phyloP scores from a whole-genome alignment of 1,140 invertebrate species.

The Trissolcus basalis region DNA sequence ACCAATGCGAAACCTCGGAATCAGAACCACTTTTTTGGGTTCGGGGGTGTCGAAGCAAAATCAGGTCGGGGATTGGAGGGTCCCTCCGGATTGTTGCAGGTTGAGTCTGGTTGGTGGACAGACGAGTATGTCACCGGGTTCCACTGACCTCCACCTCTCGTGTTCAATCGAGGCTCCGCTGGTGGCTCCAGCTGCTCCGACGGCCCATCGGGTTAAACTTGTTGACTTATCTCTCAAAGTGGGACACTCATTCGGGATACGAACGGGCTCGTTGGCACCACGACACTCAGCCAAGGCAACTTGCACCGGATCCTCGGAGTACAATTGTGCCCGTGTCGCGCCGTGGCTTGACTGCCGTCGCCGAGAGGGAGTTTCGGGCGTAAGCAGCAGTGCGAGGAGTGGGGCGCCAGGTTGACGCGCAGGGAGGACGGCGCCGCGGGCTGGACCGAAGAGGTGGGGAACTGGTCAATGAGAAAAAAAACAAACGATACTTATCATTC shows the following conservation, averaged over 20 bases:
- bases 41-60: too few relatives aligned
- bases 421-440: constrained; percentile 23
- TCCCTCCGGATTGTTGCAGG: too few relatives aligned
- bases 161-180: constrained; percentile 50
- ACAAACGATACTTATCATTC: constrained; percentile 32
- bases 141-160: constrained; percentile 56
- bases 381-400: constrained; percentile 26
- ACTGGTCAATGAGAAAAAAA: constrained; percentile 39
- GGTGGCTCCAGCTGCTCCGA: constrained; percentile 54
- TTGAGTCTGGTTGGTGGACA: background rate
- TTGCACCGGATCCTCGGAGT: constrained; percentile 4
- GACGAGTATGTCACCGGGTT: constrained; percentile 20
- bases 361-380: constrained; percentile 53
- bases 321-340: constrained; percentile 33
- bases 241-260: constrained; percentile 27
- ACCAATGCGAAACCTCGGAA: too few relatives aligned
- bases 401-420: constrained; percentile 17
- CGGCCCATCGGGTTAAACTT: constrained; percentile 45
- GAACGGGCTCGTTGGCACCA: constrained; percentile 17
- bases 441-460: constrained; percentile 25
- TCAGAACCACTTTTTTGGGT: too few relatives aligned
- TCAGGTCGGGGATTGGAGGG: too few relatives aligned
- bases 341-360: constrained; percentile 43
- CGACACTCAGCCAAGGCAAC: constrained; percentile 11
- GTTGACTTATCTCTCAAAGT: constrained; percentile 8